Evolutionary conservation across 1,140 invertebrate genomes (phyloP), one percentile per base, ranked within the genome.

Genomic region (Conus ventricosus): DNA sequence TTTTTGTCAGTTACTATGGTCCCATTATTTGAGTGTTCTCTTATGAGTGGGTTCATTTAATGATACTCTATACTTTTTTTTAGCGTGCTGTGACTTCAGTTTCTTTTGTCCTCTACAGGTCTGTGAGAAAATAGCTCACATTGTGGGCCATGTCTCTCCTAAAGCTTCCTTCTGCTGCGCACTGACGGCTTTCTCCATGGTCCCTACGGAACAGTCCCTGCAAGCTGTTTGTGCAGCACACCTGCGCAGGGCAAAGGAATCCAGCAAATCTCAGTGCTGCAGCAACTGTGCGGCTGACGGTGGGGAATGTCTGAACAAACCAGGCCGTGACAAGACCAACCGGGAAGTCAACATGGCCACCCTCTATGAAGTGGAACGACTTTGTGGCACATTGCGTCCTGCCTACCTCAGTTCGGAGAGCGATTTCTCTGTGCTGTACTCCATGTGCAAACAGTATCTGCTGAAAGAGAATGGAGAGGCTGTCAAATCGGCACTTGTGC

Each of bases 121-220:
- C 3, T 93, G 93, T 88, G 75, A 90, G 51, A 93, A 93, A 84
- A 88, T 93, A 17, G 83, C 91, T 63, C 87, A 88, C 53, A 88
- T 93, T 3, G 91, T 91, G 51, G 88, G 87, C 55, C 90, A 91
- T 60, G 84, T 85, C 20, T 91, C 90, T 84, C 80, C 90, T 27
- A 92, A 92, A 78, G 86, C 91, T 10, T 89, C 91, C 15, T 88
- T 90, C 83, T 90, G 91, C 51, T 90, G 91, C 88, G 90, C 90
- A 27, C 87, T 93, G 39, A 93, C 93, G 85, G 90, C 92, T 0
- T 93, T 93, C 87, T 89, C 92, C 57, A 89, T 93, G n/a, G 90
- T 91, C 85, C 91, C 93, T 5, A 85, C 90, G 17, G 86, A 90
- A 71, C 80, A 89, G 83, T 90, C 89, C 54, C 90, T 93, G 76